Base-by-base conservation (phyloP, 2,888 invertebrate genomes). In the Nemotelus nigrinus region DNA sequence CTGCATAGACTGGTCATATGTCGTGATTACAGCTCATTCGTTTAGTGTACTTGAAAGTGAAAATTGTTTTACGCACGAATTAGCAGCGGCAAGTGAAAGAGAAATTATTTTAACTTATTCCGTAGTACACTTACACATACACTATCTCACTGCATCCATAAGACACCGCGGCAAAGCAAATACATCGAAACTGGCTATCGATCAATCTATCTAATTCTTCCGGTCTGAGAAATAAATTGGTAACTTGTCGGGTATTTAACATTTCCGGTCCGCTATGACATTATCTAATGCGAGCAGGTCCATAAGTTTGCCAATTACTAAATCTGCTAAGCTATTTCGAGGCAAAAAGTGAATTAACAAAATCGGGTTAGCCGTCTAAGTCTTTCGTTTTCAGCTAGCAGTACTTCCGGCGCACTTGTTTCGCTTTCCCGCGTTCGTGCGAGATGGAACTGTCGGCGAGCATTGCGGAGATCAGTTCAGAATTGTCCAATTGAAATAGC, bases 31-130 rank as follows among this genome's bases (percentile, higher is more conserved):
- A 25, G 25, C 25, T 25, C 25, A 25, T 25, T 25, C 25, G 25
- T 25, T 53, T 10, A 53, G 53, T 53, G 41, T 58, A 43, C 48
- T 60, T 74, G 77, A 79, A 79, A 79, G 79, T 79, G 79, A 79
- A 79, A 79, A 76, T 60, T 72, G 74, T 79, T 77, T 77, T 77
- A 79, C 70, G 64, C 76, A 67, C 76, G 74, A 74, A 60, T 74
- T 74, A 74, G 39, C 68, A 77, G 58, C 67, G 64, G 64, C 55
- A 57, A 77, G 79, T 77, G 79, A 79, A 79, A 79, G 79, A 79
- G 79, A 79, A 77, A 79, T 79, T 77, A 68, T 70, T 43, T 70
- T 53, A 50, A 48, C 50, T n/a, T 10, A 48, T 7, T 41, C 4
- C 41, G 4, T 67, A 48, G 25, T n/a, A 25, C 10, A 6, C 63